Evolutionary conservation across 2,888 invertebrate genomes (phyloP).

Genomic region (Cephus runcator): DNA sequence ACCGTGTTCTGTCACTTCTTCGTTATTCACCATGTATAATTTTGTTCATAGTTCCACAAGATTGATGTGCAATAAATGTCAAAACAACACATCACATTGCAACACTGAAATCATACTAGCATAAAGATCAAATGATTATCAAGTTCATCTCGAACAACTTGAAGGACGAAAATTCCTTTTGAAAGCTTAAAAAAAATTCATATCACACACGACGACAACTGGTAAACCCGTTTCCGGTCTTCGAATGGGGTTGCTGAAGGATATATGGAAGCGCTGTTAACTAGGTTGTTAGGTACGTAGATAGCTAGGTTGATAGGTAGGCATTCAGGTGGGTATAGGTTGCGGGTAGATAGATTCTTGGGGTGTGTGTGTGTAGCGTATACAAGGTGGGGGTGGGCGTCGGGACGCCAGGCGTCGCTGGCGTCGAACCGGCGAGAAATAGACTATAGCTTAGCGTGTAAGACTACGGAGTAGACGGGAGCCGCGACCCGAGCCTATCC

Average conservation of each 20-base stretch:
- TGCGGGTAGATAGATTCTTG: background rate
- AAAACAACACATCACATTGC: background rate
- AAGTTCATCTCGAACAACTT: background rate
- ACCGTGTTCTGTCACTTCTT: background rate
- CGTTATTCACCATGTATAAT: background rate
- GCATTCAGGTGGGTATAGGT: background rate
- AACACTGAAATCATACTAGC: background rate
- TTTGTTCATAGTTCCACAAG: background rate
- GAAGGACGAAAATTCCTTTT: background rate
- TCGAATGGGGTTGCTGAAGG: background rate
- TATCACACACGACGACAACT: background rate
- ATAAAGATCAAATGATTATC: background rate
- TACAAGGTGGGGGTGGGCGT: constrained; percentile 23
- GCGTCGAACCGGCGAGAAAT: constrained; percentile 37
- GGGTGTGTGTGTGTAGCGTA: background rate
- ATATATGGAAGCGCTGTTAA: background rate
- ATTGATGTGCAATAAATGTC: background rate
- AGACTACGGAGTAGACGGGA: constrained; percentile 1
- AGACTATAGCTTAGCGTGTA: constrained; percentile 1
- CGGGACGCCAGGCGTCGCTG: constrained; percentile 44
- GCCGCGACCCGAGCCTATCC: background rate
- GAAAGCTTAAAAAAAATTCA: background rate
- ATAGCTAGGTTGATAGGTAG: background rate
- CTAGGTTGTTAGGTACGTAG: background rate
- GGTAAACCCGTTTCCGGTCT: background rate